These are phyloP conservation scores for Trachelus iudaicus DNA, from an alignment of 2,888 invertebrate genomes.

Conservation along the genomic window DNA sequence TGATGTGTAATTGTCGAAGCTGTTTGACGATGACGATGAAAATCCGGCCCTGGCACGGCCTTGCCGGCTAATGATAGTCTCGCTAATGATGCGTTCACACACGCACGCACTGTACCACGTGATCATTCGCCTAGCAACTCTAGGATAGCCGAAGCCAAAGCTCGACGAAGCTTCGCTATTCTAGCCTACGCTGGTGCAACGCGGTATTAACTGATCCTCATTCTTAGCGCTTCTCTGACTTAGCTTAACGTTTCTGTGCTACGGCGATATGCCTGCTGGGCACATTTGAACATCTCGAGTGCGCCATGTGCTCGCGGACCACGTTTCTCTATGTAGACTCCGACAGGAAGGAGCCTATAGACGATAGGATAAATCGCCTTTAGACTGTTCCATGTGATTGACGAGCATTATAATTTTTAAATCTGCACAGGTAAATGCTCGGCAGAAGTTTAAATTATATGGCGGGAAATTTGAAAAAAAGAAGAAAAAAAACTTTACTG, in stretches of 20 bases:
- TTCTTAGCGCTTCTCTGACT: not conserved
- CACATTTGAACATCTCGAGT: not conserved
- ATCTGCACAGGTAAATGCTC: no score
- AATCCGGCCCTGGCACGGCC: conserved; percentile 57
- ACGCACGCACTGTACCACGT: conserved; percentile 43
- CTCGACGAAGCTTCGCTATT: conserved; percentile 15
- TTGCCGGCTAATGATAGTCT: conserved; percentile 64
- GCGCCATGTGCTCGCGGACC: not conserved
- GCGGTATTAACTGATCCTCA: not conserved
- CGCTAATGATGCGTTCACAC: conserved; percentile 62
- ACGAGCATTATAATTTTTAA: not conserved
- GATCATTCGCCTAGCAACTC: conserved; percentile 44
- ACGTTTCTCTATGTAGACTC: not conserved
- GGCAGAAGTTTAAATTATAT: not conserved
- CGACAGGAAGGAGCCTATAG: not conserved
- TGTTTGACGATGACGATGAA: conserved; percentile 14
- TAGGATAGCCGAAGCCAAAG: conserved; percentile 20
- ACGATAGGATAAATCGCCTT: not conserved
- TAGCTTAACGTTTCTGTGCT: not conserved
- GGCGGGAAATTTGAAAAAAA: not conserved
- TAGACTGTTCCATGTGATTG: not conserved
- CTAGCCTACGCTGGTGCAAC: conserved; percentile 12
- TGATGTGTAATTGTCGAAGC: not conserved
- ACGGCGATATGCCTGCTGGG: not conserved
- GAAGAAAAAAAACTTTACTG: no score